Conservation (phyloP, 2,797 vertebrate genomes). For the Carapus acus region DNA sequence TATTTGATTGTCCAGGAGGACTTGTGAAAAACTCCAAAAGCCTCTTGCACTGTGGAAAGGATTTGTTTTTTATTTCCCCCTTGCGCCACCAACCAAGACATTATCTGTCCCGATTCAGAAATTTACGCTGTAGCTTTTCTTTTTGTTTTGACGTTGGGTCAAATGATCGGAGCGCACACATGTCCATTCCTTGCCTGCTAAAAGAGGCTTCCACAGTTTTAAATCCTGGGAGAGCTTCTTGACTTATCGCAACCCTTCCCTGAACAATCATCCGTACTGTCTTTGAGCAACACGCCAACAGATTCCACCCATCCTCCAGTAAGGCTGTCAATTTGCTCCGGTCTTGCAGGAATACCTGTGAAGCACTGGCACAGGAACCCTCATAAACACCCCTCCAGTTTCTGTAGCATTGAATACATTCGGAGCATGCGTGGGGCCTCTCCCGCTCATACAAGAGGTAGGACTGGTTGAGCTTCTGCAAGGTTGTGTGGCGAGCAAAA, state of each 20-base stretch:
- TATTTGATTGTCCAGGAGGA: constrained; percentile 34
- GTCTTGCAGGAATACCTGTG: constrained; percentile 1
- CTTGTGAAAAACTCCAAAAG: constrained; percentile 4
- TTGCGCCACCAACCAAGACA: not conserved
- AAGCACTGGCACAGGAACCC: constrained; percentile 8
- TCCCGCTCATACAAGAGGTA: constrained; percentile 57
- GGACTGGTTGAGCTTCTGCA: constrained; percentile 48
- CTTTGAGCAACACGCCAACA: not conserved
- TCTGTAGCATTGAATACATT: constrained; percentile 35
- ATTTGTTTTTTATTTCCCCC: not conserved
- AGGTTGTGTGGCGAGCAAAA: constrained; percentile 54
- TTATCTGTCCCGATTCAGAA: too few relatives aligned
- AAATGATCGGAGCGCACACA: too few relatives aligned
- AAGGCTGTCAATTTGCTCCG: not conserved
- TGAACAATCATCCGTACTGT: constrained; percentile 4
- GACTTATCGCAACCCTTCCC: constrained; percentile 3
- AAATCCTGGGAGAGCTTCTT: not conserved
- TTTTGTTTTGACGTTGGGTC: too few relatives aligned
- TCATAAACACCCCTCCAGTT: constrained; percentile 23
- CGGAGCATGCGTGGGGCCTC: constrained; percentile 24
- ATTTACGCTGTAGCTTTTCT: too few relatives aligned
- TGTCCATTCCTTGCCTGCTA: too few relatives aligned
- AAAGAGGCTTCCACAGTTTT: too few relatives aligned
- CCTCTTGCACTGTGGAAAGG: not conserved
- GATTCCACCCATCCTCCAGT: not conserved